A percentile compares a stretch with the other conserved stretches of the same genome.
Evolutionary conservation across 2,113 vertebrate species (phyloP).

Genomic region (Leptodactylus fuscus): DNA sequence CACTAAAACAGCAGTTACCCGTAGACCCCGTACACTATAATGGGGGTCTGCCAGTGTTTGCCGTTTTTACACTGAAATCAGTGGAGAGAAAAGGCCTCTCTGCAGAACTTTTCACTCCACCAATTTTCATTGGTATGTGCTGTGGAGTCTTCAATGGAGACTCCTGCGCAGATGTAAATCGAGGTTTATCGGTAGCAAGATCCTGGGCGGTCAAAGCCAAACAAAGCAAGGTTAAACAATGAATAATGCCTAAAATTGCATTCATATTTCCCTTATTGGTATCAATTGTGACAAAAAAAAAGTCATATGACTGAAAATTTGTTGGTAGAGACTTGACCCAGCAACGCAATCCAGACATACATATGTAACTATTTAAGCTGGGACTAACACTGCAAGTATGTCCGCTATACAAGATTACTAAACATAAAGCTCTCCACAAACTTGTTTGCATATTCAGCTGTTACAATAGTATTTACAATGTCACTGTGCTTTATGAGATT

Average conservation of each 20-base stretch:
- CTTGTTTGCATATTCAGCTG: not conserved
- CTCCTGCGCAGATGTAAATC: too few species aligned
- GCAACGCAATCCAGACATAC: not conserved
- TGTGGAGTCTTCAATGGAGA: too few species aligned
- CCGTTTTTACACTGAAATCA: too few species aligned
- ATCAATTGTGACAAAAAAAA: too few species aligned
- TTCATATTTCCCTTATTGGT: not conserved
- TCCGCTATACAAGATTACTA: not conserved
- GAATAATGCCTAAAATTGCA: not conserved
- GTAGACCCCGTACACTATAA: too few species aligned
- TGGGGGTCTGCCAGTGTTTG: too few species aligned
- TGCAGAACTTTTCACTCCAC: too few species aligned
- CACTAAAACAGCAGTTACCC: too few species aligned
- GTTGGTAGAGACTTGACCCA: too few species aligned
- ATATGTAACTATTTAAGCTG: not conserved
- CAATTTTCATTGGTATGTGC: too few species aligned
- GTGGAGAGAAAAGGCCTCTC: too few species aligned
- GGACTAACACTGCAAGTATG: not conserved
- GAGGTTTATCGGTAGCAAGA: not conserved
- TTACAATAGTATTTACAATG: slow-evolving; percentile 15
- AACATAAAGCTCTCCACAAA: not conserved
- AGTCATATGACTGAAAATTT: too few species aligned
- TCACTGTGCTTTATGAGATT: slow-evolving; percentile 7
- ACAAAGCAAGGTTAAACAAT: not conserved
- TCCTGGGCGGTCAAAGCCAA: not conserved